These are phyloP conservation scores for Netelia melanura DNA, from an alignment of 2,888 invertebrate species.

Conservation along the genomic window DNA sequence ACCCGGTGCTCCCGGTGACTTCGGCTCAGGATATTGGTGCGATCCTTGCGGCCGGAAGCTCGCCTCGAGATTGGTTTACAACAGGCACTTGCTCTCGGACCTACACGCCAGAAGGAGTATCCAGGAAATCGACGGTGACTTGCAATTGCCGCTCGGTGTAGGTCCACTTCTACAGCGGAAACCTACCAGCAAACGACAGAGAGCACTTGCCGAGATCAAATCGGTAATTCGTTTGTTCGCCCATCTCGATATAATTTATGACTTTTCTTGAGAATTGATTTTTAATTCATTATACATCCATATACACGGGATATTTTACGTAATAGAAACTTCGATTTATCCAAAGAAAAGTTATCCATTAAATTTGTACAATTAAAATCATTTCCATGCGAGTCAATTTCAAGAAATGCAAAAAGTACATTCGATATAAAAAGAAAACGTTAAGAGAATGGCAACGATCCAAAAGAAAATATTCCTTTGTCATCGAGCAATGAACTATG, in stretches of 20 bases:
- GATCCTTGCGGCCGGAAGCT: slow-evolving; percentile 92
- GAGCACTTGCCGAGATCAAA: slow-evolving; percentile 61
- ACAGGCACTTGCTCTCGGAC: slow-evolving; percentile 91
- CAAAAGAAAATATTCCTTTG: too few species aligned
- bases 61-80: slow-evolving; percentile 91
- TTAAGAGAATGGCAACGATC: too few species aligned
- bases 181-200: slow-evolving; percentile 65
- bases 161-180: slow-evolving; percentile 64
- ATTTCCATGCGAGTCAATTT: background rate
- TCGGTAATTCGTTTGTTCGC: slow-evolving; percentile 60
- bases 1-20: slow-evolving; percentile 87
- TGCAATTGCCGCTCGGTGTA: slow-evolving; percentile 72
- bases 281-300: slow-evolving; percentile 20
- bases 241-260: slow-evolving; percentile 53
- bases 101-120: slow-evolving; percentile 86
- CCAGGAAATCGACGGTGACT: slow-evolving; percentile 87
- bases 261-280: slow-evolving; percentile 43
- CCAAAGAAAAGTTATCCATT: slow-evolving; percentile 21
- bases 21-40: slow-evolving; percentile 91
- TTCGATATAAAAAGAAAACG: too few species aligned
- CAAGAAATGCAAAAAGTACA: background rate
- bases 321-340: background rate
- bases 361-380: slow-evolving; percentile 5
- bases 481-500: background rate
- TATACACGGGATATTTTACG: slow-evolving; percentile 5